Evolutionary conservation across 2,113 vertebrate species (phyloP), one percentile per base, ranked within the genome.

Genomic region (Dasyprocta punctata): DNA sequence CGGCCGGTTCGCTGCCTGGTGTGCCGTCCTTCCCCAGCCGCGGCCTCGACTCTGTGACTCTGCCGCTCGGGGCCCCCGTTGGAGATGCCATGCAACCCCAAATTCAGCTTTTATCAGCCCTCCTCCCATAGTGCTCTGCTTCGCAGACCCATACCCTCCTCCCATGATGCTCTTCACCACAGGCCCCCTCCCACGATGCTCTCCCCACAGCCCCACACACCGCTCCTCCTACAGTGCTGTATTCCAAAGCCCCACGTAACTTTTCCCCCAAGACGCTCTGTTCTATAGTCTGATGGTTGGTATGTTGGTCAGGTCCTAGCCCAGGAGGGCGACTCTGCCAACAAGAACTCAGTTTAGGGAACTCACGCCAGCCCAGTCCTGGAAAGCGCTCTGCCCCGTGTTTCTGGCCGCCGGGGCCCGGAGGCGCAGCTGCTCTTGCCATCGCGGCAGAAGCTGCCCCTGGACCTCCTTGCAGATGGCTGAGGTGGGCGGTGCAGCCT

Each of bases 1-100:
- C 24, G 9, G 0, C 4, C 17, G 14, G 0, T 2, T 2, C 9
- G 1, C 4, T 19, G 38, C 44, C 0, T 6, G 33, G 22, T 0
- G 3, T 5, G 5, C 1, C 6, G 0, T 26, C 6, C 41, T 36
- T 0, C 61, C 3, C 52, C 30, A 16, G 0, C 2, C n/a, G 7
- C 0, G 5, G 58, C 12, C 52, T 30, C 36, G 0, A 0, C 33
- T 17, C 44, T 47, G 19, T 0, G 11, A 11, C 16, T 1, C 20
- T 0, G 0, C 4, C 28, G 2, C 24, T 33, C n/a, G 3, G 0
- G 2, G 16, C 24, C 30, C 56, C 13, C 41, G 1, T 1, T 0
- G n/a, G 5, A 33, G 36, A 17, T 36, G 12, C 14, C 36, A 17
- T 14, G 7, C 11, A 63, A 56, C 7, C 47, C 22, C 19, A 28